Conservation (phyloP, 2,113 vertebrate genomes). For the Brienomyrus longianalis region DNA sequence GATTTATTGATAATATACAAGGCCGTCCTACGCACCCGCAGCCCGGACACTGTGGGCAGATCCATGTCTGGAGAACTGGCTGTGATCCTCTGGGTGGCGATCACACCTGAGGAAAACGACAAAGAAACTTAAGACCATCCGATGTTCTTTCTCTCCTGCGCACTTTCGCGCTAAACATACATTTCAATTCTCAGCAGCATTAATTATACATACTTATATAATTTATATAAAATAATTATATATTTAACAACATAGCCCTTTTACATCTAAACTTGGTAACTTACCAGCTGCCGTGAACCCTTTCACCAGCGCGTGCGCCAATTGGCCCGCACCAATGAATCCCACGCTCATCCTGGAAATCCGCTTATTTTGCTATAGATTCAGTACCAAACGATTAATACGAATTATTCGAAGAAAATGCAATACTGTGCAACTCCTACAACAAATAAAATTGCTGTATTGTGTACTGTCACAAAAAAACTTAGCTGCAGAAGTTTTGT, state of each 20-base stretch:
- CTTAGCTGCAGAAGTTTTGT: not conserved
- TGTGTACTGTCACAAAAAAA: not conserved
- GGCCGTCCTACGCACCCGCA: slow-evolving; percentile 66
- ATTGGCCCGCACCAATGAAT: slow-evolving; percentile 84
- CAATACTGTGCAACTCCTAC: not conserved
- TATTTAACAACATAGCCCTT: slow-evolving; percentile 16
- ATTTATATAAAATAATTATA: no score
- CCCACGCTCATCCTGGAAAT: slow-evolving; percentile 74
- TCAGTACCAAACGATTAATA: not conserved
- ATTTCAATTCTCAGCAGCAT: not conserved
- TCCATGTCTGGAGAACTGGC: slow-evolving; percentile 85
- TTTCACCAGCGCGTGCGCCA: slow-evolving; percentile 77
- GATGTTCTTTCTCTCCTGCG: not conserved
- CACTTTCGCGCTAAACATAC: not conserved
- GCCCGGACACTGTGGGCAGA: slow-evolving; percentile 69
- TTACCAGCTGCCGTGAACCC: slow-evolving; percentile 81
- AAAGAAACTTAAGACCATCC: not conserved
- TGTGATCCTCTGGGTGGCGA: slow-evolving; percentile 80
- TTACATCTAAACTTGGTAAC: slow-evolving; percentile 13
- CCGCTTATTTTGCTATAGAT: slow-evolving; percentile 19
- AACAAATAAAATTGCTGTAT: not conserved
- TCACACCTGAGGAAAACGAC: slow-evolving; percentile 61
- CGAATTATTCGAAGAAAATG: not conserved
- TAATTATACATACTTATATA: not conserved
- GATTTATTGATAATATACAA: not conserved